A percentile compares a stretch with the other conserved stretches of the same genome.
These are phyloP conservation scores for Nyctalus aviator DNA, from an alignment of 2,797 vertebrate species.

Conservation along the genomic window DNA sequence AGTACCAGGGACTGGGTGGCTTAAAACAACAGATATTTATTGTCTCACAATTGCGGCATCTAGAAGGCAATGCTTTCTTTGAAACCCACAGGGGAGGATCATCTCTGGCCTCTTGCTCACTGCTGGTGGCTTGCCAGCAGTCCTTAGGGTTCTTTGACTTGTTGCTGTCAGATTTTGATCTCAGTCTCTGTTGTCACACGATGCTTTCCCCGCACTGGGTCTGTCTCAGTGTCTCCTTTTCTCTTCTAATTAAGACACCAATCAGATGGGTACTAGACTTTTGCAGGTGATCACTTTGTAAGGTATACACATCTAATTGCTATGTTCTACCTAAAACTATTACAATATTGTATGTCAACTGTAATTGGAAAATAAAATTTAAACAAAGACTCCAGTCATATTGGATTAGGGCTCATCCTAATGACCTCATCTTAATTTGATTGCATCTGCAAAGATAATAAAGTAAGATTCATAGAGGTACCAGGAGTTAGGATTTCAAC, in stretches of 20 bases:
- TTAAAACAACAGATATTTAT: constrained; percentile 18
- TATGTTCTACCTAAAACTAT: background rate
- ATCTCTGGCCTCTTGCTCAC: background rate
- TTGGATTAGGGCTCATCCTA: background rate
- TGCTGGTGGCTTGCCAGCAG: background rate
- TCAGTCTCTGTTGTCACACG: background rate
- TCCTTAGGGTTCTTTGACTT: background rate
- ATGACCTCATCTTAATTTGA: constrained; percentile 34
- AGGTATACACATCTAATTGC: background rate
- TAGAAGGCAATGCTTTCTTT: background rate
- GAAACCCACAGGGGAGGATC: background rate
- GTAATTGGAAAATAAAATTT: background rate
- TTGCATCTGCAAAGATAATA: background rate
- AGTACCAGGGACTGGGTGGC: background rate
- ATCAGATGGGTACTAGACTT: background rate
- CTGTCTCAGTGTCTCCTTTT: background rate
- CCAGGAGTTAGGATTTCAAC: background rate
- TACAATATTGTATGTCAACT: background rate
- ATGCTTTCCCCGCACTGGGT: fast-evolving
- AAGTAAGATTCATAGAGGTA: background rate
- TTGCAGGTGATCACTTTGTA: background rate
- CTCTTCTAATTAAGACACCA: constrained; percentile 7
- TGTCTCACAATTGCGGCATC: background rate
- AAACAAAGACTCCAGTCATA: background rate
- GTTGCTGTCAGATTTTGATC: background rate